Evolutionary conservation across 2,113 vertebrate species (phyloP).

Genomic region (Elephantulus edwardii): DNA sequence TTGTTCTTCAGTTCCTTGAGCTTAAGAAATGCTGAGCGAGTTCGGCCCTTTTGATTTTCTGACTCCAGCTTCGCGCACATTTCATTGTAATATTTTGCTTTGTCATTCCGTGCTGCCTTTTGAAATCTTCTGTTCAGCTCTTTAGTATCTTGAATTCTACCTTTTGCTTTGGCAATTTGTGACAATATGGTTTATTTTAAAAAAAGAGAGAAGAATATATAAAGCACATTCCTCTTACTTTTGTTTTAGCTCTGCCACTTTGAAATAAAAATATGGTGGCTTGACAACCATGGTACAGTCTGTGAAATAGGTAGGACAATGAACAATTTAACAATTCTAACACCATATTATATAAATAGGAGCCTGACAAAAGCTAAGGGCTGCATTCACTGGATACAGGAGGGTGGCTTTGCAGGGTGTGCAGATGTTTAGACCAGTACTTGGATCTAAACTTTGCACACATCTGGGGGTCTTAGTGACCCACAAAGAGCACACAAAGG

Average conservation of each 20-base stretch:
- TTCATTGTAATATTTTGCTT: too few species aligned
- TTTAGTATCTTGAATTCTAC: too few species aligned
- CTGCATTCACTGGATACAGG: background rate
- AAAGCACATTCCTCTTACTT: slow-evolving; percentile 17
- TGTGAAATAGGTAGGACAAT: background rate
- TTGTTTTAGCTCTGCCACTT: background rate
- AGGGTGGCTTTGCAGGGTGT: background rate
- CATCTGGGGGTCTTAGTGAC: too few species aligned
- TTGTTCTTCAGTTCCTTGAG: too few species aligned
- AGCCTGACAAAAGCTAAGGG: background rate
- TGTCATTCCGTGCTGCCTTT: too few species aligned
- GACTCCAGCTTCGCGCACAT: too few species aligned
- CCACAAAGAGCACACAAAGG: background rate
- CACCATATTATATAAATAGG: background rate
- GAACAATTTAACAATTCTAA: background rate
- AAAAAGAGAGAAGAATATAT: background rate
- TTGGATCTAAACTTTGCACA: background rate
- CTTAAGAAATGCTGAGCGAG: too few species aligned
- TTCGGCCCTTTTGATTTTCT: too few species aligned
- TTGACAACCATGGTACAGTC: background rate
- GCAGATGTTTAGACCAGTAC: background rate
- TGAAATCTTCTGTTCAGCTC: too few species aligned
- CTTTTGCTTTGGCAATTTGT: too few species aligned
- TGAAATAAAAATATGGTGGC: background rate
- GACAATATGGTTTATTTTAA: too few species aligned